Evolutionary conservation across 1,140 invertebrate species (phyloP), one percentile per base, ranked within the genome.

Genomic region (Anoplophora glabripennis): DNA sequence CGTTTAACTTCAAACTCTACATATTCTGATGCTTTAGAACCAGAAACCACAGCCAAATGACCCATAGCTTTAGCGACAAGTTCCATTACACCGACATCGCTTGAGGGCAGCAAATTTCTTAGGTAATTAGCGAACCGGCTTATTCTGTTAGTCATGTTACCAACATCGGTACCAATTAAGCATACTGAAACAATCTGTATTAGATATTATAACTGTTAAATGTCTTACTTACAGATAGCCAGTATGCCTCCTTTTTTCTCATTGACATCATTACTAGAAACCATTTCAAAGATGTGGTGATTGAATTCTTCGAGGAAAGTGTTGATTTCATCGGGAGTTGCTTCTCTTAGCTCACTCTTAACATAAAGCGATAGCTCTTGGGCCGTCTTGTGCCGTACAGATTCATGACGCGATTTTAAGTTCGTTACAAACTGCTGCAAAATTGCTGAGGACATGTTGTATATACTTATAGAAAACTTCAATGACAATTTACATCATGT

Each of bases 1-100:
- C 90, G 81, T 76, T 94, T 95, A 0, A 97, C 93, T 78, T 98
- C 94, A 81, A 96, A 96, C 69, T 97, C 94, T 1, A 98, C 94
- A 77, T 96, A 97, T 69, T 96, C 92, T 0, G 93, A 92, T 45
- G 94, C 90, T 74, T 94, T 94, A 0, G 93, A 93, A 11, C 94
- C 95, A 14, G 93, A 95, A 7, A 93, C 90, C 10, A 93, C 79
- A 2, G 94, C 94, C 44, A 98, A 77, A 63, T 91, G 90, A 0
- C 94, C 95, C 61, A 98, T 88, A 7, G 95, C 95, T 72, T 92
- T 93, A 11, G 94, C 93, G n/a, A 94, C 92, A 57, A 97, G 81
- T 79, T 98, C 94, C 90, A 98, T 96, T 0, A 98, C 91, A 37
- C 87, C 86, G 1, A 89, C 86, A 81, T 99, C 95, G 64, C 85